Base-by-base conservation (phyloP, 1,140 invertebrate species). In the Aphaenogaster rudis region DNA sequence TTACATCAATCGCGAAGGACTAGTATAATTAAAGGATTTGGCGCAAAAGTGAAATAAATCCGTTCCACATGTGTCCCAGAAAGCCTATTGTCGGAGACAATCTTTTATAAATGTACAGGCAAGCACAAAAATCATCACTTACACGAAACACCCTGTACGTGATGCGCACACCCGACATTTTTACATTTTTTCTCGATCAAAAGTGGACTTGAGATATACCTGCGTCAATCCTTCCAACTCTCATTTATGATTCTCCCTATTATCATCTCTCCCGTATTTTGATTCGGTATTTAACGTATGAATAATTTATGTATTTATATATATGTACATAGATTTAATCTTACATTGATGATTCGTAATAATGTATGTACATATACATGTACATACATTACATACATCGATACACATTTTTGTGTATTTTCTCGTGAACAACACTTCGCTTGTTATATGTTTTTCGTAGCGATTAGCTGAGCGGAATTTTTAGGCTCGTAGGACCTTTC, bases 341-440 rank as follows among this genome's bases (percentile, higher is more conserved):
- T 93, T 92, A 92, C 91, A 92, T 93, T 90, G 90, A 93, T 91
- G 90, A 91, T 92, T 93, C 84, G 92, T 93, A 93, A 86, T 92
- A 92, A 93, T 92, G 89, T 93, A 92, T 92, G 90, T 92, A 93
- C 91, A 93, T 88, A 45, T 92, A 89, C 82, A 90, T 71, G 67
- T 82, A 82, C 86, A 89, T 80, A 87, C 61, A 72, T 84, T 82
- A 82, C 86, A 89, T 80, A 87, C 61, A 72, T 84, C 50, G 39
- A 77, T 74, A 87, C 63, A 61, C 76, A 28, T 79, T 77, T 57
- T 48, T n/a, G 21, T 54, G 59, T 80, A 61, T 67, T 54, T 39
- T 64, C 45, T 67, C 9, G 3, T 42, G 13, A 63, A 85, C 42
- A 17, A 69, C 50, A 69, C 9, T 71, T 81, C 21, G 78, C 17